Evolutionary conservation across 2,888 invertebrate species (phyloP), one percentile per base, ranked within the genome.

Genomic region (Aromia moschata): DNA sequence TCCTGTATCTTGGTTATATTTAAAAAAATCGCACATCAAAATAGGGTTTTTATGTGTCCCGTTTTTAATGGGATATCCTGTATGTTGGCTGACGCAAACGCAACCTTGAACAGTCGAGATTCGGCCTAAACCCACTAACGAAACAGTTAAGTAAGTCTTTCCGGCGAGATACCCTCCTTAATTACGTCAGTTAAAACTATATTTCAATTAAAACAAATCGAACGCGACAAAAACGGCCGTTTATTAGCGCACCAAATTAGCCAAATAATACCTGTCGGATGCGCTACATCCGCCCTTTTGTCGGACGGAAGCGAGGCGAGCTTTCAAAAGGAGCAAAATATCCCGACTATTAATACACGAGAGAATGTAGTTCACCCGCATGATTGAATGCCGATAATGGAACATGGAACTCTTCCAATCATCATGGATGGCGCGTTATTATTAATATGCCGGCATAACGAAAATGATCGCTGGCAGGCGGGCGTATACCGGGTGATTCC

Each of bases 301-400:
- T 14, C 17, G 38, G 11, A 20, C 37, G 38, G 49, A 49, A 49
- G 15, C 30, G 25, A 9, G 14, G 18, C 38, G 12, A 33, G 25
- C 37, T 38, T 36, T 49, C 38, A 38, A 33, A 33, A 20, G 49
- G 38, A 37, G 49, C 49, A 25, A 20, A 38, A 49, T 49, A 18
- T 47, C 14, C 36, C 11, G 7, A 38, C 49, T n/a, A n/a, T n/a
- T n/a, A n/a, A 20, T n/a, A 2, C 2, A 33, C 33, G n/a, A 33
- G n/a, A n/a, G n/a, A 49, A 61, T 41, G 54, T 40, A 54, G 46
- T 49, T 60, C 58, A 60, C 60, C 60, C 60, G 56, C 53, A 53
- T 53, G 60, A 64, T 59, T 56, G 56, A 44, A 52, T 43, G 36
- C 30, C 54, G 56, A 64, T 64, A 64, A 64, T 59, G 60, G 64